A percentile compares a stretch with the other conserved stretches of the same genome.
Evolutionary conservation across 2,113 vertebrate genomes (phyloP).

Genomic region (Podiceps cristatus): DNA sequence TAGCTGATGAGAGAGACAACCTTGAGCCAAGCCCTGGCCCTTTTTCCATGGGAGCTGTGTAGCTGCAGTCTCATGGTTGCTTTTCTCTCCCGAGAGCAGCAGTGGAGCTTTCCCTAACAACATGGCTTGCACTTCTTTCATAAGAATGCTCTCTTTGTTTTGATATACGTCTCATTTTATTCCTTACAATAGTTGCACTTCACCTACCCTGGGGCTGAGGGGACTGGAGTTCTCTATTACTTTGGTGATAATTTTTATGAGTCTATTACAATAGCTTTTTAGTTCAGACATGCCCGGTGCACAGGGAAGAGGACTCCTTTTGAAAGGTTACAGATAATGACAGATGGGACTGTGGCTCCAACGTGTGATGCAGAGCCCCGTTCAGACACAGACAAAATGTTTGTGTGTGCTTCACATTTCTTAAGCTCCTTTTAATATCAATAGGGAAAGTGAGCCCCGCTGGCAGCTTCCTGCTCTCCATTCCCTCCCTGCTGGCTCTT

Average conservation of each 20-base stretch:
- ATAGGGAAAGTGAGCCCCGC: background rate
- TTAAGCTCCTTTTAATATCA: background rate
- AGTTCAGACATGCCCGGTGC: background rate
- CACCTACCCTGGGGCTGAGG: background rate
- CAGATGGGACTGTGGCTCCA: background rate
- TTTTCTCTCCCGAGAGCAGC: background rate
- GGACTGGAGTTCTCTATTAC: background rate
- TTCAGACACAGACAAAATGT: background rate
- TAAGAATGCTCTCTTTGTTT: background rate
- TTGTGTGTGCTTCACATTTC: background rate
- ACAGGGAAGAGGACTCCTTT: background rate
- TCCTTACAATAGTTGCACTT: conserved; percentile 8
- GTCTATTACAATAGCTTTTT: background rate
- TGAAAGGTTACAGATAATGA: background rate
- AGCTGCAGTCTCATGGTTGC: background rate
- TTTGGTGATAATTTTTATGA: background rate
- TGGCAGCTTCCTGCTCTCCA: background rate
- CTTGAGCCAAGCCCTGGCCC: background rate
- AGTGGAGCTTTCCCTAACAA: background rate
- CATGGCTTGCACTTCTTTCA: conserved; percentile 2
- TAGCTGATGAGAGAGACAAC: background rate
- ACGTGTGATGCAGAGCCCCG: fast-evolving
- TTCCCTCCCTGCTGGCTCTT: background rate
- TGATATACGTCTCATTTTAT: background rate
- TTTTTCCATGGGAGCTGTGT: background rate